A percentile compares a stretch with the other conserved stretches of the same genome.
These are phyloP conservation scores for Glareola pratincola DNA, from an alignment of 2,113 vertebrate genomes.

Conservation along the genomic window DNA sequence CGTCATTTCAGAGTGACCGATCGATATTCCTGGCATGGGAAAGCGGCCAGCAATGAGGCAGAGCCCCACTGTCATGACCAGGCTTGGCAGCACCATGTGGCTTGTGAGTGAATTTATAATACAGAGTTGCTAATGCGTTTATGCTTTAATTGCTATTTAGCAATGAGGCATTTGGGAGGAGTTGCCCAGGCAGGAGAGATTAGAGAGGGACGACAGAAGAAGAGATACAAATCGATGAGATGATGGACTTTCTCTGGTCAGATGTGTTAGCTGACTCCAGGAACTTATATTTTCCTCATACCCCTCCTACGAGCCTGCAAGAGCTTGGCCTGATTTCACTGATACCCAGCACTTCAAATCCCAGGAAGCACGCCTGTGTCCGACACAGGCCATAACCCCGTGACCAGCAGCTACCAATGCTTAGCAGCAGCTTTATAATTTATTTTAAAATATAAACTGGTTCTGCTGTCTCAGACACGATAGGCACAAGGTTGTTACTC, in stretches of 20 bases:
- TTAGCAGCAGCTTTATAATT: neutral
- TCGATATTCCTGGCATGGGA: neutral
- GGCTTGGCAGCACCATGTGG: neutral
- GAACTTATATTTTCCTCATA: constrained; percentile 31
- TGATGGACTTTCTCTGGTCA: constrained; percentile 48
- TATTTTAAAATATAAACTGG: neutral
- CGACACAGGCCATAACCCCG: neutral
- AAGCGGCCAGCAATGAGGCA: neutral
- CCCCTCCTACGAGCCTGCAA: neutral
- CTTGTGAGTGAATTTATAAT: neutral
- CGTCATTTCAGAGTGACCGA: neutral
- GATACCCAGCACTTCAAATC: constrained; percentile 10
- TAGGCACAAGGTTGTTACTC: neutral
- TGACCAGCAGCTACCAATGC: neutral
- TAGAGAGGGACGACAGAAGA: neutral
- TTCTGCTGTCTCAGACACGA: neutral
- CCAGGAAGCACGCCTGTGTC: neutral
- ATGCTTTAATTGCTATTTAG: constrained; percentile 45
- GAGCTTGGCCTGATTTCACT: neutral
- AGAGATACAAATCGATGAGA: constrained; percentile 5
- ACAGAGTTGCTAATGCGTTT: neutral
- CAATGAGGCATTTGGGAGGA: neutral
- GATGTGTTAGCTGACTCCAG: constrained; percentile 2
- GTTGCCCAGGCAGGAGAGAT: neutral
- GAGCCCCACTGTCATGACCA: neutral